phyloP scores from a whole-genome alignment of 2,113 vertebrate genomes.

The Anhinga anhinga region DNA sequence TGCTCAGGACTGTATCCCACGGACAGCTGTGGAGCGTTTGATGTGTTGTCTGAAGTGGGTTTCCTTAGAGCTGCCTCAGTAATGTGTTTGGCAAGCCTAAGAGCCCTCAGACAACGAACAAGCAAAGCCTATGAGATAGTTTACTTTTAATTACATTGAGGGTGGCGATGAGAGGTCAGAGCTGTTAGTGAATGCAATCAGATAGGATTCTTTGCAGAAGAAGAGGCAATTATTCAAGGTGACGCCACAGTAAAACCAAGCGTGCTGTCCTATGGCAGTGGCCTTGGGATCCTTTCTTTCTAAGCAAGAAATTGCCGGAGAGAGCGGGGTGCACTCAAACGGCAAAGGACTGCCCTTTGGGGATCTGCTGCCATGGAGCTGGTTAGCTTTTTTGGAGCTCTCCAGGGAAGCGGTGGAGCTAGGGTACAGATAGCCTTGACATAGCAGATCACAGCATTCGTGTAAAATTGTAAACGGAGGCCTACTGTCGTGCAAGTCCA shows the following conservation, averaged over 20 bases:
- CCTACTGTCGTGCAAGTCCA: fast-evolving
- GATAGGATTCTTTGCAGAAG: fast-evolving
- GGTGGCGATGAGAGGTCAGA: not conserved
- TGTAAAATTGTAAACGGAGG: no score
- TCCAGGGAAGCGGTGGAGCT: not conserved
- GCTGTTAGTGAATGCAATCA: not conserved
- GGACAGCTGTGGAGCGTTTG: not conserved
- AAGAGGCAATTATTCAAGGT: fast-evolving
- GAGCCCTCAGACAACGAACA: not conserved
- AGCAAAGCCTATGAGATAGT: not conserved
- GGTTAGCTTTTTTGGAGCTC: not conserved
- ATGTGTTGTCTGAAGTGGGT: no score
- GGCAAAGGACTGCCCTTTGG: not conserved
- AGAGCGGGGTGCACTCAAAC: fast-evolving
- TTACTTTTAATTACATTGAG: fast-evolving
- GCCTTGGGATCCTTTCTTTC: not conserved
- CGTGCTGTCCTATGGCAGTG: not conserved
- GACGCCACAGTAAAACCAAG: fast-evolving
- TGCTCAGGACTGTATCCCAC: no score
- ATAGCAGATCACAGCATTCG: fast-evolving
- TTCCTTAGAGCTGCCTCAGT: not conserved
- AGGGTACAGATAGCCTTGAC: fast-evolving
- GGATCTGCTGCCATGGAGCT: fast-evolving
- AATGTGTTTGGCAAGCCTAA: not conserved
- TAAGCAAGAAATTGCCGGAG: fast-evolving